Base-by-base conservation (phyloP, 2,113 vertebrate species). In the Muscicapa adusta region DNA sequence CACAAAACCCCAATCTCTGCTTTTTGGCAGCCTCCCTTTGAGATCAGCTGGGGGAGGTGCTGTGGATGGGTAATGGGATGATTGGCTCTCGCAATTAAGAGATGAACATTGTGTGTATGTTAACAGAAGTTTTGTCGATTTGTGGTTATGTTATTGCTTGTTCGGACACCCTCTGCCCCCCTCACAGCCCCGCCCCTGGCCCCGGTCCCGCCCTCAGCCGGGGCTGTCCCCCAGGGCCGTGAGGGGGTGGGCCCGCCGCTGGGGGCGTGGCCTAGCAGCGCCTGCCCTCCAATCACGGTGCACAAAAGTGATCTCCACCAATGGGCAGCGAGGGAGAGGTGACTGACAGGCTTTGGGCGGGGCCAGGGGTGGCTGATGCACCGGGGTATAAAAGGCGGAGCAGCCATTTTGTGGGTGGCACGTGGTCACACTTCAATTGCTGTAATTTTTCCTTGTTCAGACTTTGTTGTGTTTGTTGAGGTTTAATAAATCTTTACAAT, bases 391-490 rank as follows among this genome's bases (percentile, higher is more conserved):
- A 57, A 57, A 34, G 14, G 33, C 19, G 8, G 56, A 34, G 33
- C 56, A 34, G 33, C 56, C 33, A 34, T 57, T 15, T 57, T 14
- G 54, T 57, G 54, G 13, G 18, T n/a, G 54, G 54, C 2, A 4
- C 8, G 4, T 22, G 12, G 20, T 23, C 7, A 3, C 5, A 3
- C 1, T 9, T 8, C 1, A 1, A 3, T 3, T 8, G 5, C 20
- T n/a, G 5, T n/a, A 4, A 5, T 23, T n/a, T n/a, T 22, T 23
- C 13, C 8, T 20, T n/a, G 23, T 22, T 57, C 11, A n/a, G 33
- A 5, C 13, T 57, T 57, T 57, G 5, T 56, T 33, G 33, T 57
- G 19, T 56, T 56, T 9, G 33, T 56, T n/a, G 33, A n/a, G 12
- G 31, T 56, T 56, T n/a, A 20, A n/a, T 22, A 33, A 56, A 14